Base-by-base conservation (phyloP, 2,113 vertebrate species). In the Nothoprocta perdicaria region DNA sequence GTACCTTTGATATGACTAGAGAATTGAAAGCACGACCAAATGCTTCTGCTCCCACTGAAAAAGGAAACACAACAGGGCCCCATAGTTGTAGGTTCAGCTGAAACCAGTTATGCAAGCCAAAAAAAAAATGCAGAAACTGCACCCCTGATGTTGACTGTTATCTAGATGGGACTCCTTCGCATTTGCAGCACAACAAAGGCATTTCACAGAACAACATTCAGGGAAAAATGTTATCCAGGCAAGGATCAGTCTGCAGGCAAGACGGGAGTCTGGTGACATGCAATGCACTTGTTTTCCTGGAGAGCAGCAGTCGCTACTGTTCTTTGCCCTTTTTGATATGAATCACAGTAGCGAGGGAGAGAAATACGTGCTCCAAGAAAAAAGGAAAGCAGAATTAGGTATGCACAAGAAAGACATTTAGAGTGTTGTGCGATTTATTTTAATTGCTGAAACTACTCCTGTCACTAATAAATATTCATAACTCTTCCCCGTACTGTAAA, bases 301-400 rank as follows among this genome's bases (percentile, higher is more conserved):
- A 85, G 79, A 97, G 96, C 92, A 97, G 94, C 93, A 93, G 78
- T 72, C 96, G 95, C 90, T 95, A 87, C 89, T 92, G 58, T 76
- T 93, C 90, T 50, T 60, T 95, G 93, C 81, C 86, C 93, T 94
- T 94, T 93, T 88, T 63, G 78, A 94, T 89, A 87, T 50, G 71
- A 93, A 93, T 93, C 91, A 93, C 74, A 96, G 94, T 81, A 97
- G 77, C 93, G 95, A 95, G 27, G 93, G 79, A 95, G 38, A 90
- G 41, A 86, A 88, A 60, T 53, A 67, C 7, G 26, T 62, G 73
- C 21, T 95, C 66, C 10, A 92, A 45, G 40, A 81, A 74, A 55
- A 48, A 52, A 60, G 79, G 22, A 26, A 33, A 92, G 58, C 88
- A 93, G 81, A 93, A 88, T 79, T 90, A 73, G 66, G 80, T 46